phyloP scores from a whole-genome alignment of 2,797 vertebrate species.

The Falco biarmicus region DNA sequence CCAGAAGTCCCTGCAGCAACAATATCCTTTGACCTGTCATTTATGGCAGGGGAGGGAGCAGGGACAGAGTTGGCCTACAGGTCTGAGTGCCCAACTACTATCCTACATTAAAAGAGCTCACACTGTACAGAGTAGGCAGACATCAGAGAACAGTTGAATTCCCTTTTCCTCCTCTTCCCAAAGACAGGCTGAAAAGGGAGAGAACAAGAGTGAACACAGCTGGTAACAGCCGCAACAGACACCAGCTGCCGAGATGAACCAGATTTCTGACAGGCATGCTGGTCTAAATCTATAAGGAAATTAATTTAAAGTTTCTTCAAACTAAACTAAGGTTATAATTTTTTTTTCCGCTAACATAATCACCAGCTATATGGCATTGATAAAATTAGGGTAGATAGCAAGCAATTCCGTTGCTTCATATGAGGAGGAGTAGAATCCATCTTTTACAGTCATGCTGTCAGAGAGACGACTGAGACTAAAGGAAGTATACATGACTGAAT shows the following conservation, averaged over 20 bases:
- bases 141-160: background rate
- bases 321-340: background rate
- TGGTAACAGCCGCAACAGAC: background rate
- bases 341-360: background rate
- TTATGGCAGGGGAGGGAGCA: background rate
- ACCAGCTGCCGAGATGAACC: background rate
- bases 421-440: constrained; percentile 13
- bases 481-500: constrained; percentile 5
- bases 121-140: background rate
- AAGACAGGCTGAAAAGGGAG: background rate
- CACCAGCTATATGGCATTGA: background rate
- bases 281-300: background rate
- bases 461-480: constrained; percentile 6
- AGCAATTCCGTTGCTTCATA: background rate
- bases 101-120: background rate
- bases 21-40: constrained; percentile 62
- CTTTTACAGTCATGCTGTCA: background rate
- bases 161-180: background rate
- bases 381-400: background rate
- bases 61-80: background rate
- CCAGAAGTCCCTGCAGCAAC: constrained; percentile 50
- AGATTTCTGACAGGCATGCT: background rate
- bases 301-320: background rate
- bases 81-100: background rate
- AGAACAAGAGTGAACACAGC: background rate